phyloP scores from a whole-genome alignment of 2,888 invertebrate genomes.

The Lithophane socia region DNA sequence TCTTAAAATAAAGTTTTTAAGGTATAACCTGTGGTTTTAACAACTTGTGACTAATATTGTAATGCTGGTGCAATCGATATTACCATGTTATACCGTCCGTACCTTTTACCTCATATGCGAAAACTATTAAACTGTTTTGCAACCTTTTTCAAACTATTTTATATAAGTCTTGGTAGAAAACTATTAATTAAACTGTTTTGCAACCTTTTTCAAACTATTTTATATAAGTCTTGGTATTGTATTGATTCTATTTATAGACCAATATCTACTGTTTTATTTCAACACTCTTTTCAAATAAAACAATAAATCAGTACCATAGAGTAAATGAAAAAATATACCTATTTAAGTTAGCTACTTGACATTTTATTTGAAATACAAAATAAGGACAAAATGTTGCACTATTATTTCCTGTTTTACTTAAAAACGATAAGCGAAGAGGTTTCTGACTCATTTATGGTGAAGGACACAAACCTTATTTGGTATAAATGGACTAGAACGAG shows the following conservation, averaged over 20 bases:
- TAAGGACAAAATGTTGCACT: background rate
- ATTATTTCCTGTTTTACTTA: constrained; percentile 28
- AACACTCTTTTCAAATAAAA: background rate
- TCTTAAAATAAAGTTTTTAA: background rate
- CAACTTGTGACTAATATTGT: background rate
- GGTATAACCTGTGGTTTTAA: background rate
- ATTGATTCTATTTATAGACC: background rate
- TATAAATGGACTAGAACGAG: background rate
- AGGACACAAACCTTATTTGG: constrained; percentile 35
- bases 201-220: too few species aligned
- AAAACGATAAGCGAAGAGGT: constrained; percentile 24
- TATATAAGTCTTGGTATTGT: too few species aligned
- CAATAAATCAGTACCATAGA: background rate
- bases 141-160: too few species aligned
- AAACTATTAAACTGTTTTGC: too few species aligned
- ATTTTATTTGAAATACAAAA: background rate
- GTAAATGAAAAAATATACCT: background rate
- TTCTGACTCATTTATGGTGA: constrained; percentile 40
- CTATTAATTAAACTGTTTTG: too few species aligned
- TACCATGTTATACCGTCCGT: background rate
- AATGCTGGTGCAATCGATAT: background rate
- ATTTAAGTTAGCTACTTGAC: background rate
- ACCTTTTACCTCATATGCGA: background rate
- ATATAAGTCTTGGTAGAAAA: too few species aligned
- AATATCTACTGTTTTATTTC: background rate